Evolutionary conservation across 1,140 invertebrate species (phyloP).

Genomic region (Bombus pyrosoma): DNA sequence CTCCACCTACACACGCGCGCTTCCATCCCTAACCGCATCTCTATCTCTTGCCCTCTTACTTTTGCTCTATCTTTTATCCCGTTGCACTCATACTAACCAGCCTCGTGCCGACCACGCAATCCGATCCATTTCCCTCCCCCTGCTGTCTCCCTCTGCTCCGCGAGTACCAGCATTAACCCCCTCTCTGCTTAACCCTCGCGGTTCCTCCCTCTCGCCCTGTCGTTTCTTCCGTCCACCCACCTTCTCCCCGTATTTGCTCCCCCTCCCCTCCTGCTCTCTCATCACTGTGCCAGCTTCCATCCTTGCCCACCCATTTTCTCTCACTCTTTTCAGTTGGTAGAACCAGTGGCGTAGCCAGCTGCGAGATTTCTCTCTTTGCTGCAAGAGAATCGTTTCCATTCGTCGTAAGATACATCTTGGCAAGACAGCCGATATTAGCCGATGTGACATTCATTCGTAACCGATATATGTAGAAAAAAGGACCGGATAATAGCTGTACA

Average conservation of each 20-base stretch:
- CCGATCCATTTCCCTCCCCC: conserved; percentile 55
- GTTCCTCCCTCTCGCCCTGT: conserved; percentile 27
- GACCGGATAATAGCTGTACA: background rate
- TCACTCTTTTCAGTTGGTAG: conserved; percentile 55
- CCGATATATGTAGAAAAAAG: background rate
- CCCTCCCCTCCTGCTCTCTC: conserved; percentile 47
- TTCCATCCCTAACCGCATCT: conserved; percentile 6
- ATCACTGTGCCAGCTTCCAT: conserved; percentile 61
- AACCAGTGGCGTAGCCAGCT: conserved; percentile 52
- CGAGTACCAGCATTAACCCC: conserved; percentile 39
- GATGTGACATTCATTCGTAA: background rate
- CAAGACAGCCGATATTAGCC: background rate
- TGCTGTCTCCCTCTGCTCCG: background rate
- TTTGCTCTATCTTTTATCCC: conserved; percentile 48
- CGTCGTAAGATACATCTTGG: background rate
- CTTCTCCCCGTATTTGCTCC: conserved; percentile 19
- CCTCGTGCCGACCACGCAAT: conserved; percentile 60
- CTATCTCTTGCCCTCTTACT: conserved; percentile 40
- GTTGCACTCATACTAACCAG: conserved; percentile 45
- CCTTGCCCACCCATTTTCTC: conserved; percentile 57
- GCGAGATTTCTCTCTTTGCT: conserved; percentile 6
- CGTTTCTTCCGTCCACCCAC: conserved; percentile 19
- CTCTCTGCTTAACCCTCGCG: conserved; percentile 59
- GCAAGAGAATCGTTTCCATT: background rate
- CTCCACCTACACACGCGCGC: background rate